Conservation (phyloP, 1,140 invertebrate species). For the Papilio polyxenes region DNA sequence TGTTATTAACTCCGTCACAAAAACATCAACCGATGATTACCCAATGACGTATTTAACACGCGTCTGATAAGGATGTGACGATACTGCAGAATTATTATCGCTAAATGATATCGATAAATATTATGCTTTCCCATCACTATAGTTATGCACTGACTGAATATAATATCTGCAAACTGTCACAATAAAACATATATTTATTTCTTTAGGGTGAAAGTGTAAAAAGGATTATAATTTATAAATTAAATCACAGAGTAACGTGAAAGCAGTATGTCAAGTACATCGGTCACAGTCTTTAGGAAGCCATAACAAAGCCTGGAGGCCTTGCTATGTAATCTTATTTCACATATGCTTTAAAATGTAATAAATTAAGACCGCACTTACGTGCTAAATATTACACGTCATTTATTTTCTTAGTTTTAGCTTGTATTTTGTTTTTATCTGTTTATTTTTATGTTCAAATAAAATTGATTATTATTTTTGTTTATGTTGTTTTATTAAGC, state of each 20-base stretch:
- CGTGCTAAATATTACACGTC: not conserved
- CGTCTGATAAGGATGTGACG: conserved; percentile 17
- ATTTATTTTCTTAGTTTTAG: not conserved
- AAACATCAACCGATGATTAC: conserved; percentile 20
- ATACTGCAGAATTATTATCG: conserved; percentile 15
- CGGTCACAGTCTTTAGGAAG: conserved; percentile 52
- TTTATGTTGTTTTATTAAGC: conserved; percentile 19
- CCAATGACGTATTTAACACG: conserved; percentile 21
- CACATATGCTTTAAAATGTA: conserved; percentile 40
- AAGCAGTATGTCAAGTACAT: conserved; percentile 62
- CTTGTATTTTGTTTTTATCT: not conserved
- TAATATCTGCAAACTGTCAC: not conserved
- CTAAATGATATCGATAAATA: conserved; percentile 6
- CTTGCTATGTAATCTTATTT: conserved; percentile 72
- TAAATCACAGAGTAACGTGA: conserved; percentile 3
- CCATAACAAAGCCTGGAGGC: conserved; percentile 54
- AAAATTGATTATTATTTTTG: conserved; percentile 9
- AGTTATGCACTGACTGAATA: not conserved
- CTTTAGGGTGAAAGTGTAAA: not conserved
- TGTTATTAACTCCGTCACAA: conserved; percentile 41
- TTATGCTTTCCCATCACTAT: not conserved
- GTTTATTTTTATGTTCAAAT: not conserved
- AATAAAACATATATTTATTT: not conserved
- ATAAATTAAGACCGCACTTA: conserved; percentile 1
- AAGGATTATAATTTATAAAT: not conserved